Percentiles rank a stretch among this genome's conserved stretches.
Evolutionary conservation across 2,113 vertebrate species (phyloP).

Genomic region (Synodontis membranacea): DNA sequence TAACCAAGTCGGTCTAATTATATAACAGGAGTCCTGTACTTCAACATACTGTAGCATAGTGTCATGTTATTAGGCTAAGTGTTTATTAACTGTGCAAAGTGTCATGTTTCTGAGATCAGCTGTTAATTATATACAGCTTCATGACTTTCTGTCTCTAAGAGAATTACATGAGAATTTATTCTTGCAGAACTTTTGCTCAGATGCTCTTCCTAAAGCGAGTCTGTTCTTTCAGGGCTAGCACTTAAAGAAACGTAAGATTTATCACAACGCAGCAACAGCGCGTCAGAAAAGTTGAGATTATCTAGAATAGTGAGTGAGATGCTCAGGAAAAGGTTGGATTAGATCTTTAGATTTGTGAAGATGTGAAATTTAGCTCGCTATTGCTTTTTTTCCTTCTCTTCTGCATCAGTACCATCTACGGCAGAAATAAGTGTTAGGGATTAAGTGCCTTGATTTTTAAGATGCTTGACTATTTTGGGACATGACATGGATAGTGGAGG

Average conservation of each 20-base stretch:
- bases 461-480: conserved; percentile 22
- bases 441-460: conserved; percentile 17
- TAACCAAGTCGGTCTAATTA: neutral
- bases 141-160: neutral
- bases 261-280: neutral
- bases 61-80: neutral
- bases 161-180: neutral
- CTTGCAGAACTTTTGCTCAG: neutral
- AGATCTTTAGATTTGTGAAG: neutral
- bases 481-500: conserved; percentile 1
- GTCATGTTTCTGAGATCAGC: neutral
- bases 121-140: conserved; percentile 3
- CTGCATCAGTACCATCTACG: conserved; percentile 10
- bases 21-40: neutral
- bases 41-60: neutral
- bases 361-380: neutral
- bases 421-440: conserved; percentile 15
- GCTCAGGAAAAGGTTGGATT: too few species aligned
- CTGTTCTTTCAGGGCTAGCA: neutral
- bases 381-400: neutral
- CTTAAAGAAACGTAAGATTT: neutral
- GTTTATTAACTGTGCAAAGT: neutral
- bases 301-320: neutral
- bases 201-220: neutral
- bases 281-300: neutral